Base-by-base conservation (phyloP, 2,888 invertebrate genomes). In the Polydesmus complanatus region DNA sequence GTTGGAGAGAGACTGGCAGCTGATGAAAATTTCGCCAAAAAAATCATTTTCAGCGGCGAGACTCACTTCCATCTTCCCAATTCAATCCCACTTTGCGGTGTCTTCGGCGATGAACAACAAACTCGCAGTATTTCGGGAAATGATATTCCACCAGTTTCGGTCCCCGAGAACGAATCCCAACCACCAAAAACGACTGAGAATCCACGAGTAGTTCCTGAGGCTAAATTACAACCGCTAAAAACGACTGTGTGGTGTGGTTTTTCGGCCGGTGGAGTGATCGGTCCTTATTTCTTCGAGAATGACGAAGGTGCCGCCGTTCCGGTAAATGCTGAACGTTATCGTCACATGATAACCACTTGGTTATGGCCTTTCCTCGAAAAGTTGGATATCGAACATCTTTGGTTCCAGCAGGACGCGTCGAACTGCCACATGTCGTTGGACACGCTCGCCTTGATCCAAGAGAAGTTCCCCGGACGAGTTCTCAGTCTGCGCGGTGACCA, bases 161-260 rank as follows among this genome's bases (percentile, higher is more conserved):
- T n/a, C n/a, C n/a, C n/a, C n/a, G n/a, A n/a, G n/a, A n/a, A n/a
- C n/a, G n/a, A n/a, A n/a, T n/a, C n/a, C n/a, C n/a, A n/a, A n/a
- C n/a, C n/a, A n/a, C n/a, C n/a, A n/a, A n/a, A n/a, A n/a, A n/a
- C n/a, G 48, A 48, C 48, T 48, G 66, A 70, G 61, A 68, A 70
- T 62, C 69, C 70, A 60, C 65, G 61, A 62, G 64, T 58, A 59
- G 65, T 68, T 65, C 53, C 65, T 47, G 68, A 72, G 61, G 66
- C 64, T 64, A 68, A 56, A 63, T 65, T 72, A 66, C 68, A 71
- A 68, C 69, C 70, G 63, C 64, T 68, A 68, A 68, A 66, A 67
- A 64, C 68, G 37, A 72, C 70, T 65, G 70, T 70, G 69, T 73
- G 73, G 69, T 68, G 73, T 66, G 70, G 68, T 63, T 70, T 73